Conservation (phyloP, 2,888 invertebrate species). For the Thysanoteuthis rhombus region DNA sequence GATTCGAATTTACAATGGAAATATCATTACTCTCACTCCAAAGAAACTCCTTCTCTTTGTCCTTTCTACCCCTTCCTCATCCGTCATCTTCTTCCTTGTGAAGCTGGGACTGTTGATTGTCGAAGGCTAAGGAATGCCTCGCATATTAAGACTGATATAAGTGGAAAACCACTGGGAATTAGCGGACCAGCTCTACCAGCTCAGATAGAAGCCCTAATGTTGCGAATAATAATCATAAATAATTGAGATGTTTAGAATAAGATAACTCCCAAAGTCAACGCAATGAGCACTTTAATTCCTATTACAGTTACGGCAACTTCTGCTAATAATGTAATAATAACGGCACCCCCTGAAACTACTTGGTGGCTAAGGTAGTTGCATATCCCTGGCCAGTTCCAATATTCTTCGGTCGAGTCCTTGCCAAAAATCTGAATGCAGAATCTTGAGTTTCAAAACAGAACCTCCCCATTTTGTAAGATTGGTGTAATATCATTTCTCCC, state of each 20-base stretch:
- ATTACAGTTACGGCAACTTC: neutral
- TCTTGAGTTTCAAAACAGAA: too few species aligned
- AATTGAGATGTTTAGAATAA: neutral
- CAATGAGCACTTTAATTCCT: neutral
- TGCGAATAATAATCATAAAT: neutral
- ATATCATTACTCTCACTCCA: neutral
- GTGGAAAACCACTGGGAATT: neutral
- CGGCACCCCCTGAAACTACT: neutral
- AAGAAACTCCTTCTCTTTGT: neutral
- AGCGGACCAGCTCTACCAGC: neutral
- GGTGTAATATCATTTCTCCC: too few species aligned
- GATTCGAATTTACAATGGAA: slow-evolving; percentile 1
- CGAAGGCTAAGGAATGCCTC: neutral
- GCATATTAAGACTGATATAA: neutral
- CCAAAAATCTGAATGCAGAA: too few species aligned
- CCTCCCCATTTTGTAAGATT: too few species aligned
- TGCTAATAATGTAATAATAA: neutral
- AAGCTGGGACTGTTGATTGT: neutral
- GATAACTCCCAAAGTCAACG: neutral
- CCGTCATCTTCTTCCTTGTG: neutral
- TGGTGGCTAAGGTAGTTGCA: neutral
- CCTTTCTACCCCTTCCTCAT: neutral
- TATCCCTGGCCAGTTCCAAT: neutral
- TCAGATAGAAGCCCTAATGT: neutral
- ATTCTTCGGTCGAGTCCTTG: too few species aligned